These are phyloP conservation scores for Galemys pyrenaicus DNA, from an alignment of 2,113 vertebrate species.

Conservation along the genomic window DNA sequence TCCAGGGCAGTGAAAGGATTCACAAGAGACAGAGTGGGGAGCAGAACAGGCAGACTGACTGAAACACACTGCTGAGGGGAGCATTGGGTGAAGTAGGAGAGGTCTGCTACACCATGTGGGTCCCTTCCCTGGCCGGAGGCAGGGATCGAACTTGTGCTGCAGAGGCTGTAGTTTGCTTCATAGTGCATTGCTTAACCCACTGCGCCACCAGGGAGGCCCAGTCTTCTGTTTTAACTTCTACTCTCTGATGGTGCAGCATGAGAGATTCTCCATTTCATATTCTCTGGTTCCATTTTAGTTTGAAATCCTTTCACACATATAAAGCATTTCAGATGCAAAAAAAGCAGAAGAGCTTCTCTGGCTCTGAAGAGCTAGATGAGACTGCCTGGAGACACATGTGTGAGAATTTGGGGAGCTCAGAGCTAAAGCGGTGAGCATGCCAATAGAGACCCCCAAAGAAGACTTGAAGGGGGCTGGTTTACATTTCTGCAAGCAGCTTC, in stretches of 20 bases:
- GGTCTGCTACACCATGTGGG: too few relatives aligned
- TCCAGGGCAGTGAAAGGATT: too few relatives aligned
- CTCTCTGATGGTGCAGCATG: background rate
- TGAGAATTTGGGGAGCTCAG: fast-evolving
- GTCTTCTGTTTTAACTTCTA: background rate
- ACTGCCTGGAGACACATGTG: background rate
- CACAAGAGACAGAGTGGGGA: too few relatives aligned
- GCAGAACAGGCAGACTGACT: too few relatives aligned
- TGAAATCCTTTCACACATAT: background rate
- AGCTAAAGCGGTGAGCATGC: fast-evolving
- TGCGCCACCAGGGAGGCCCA: too few relatives aligned
- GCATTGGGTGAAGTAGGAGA: too few relatives aligned
- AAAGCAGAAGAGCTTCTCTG: background rate
- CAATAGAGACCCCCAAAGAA: fast-evolving
- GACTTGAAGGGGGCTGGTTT: fast-evolving
- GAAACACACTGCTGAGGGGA: too few relatives aligned
- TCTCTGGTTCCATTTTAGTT: background rate
- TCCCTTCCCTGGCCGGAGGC: too few relatives aligned
- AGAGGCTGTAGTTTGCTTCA: too few relatives aligned
- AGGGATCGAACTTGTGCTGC: too few relatives aligned
- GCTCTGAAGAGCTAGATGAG: background rate
- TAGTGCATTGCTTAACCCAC: too few relatives aligned
- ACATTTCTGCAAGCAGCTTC: background rate
- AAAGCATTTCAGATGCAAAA: background rate
- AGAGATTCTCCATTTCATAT: background rate